phyloP scores from a whole-genome alignment of 2,113 vertebrate species.

The Colius striatus region DNA sequence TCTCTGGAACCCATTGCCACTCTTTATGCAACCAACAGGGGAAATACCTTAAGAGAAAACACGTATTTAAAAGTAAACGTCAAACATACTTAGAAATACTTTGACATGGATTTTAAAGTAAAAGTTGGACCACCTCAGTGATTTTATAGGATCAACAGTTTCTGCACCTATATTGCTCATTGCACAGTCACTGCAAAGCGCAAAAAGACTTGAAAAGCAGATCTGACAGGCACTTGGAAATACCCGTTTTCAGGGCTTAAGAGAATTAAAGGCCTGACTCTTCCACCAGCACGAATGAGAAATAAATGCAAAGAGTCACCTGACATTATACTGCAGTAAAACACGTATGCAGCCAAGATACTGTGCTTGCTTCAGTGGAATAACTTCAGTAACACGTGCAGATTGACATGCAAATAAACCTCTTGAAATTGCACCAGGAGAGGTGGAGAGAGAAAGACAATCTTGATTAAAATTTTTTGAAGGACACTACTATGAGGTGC shows the following conservation, averaged over 20 bases:
- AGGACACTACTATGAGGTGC: constrained; percentile 51
- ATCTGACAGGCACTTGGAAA: constrained; percentile 9
- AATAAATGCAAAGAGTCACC: constrained; percentile 35
- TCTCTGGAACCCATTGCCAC: not conserved
- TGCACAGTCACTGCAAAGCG: not conserved
- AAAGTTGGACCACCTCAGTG: not conserved
- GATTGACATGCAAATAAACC: constrained; percentile 70
- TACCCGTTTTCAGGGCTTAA: not conserved
- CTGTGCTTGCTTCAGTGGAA: constrained; percentile 22
- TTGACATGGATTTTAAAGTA: not conserved
- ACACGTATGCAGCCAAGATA: not conserved
- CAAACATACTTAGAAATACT: not conserved
- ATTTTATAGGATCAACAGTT: not conserved
- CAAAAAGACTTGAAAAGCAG: not conserved
- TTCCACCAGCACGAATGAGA: not conserved
- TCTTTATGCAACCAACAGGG: not conserved
- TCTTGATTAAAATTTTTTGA: constrained; percentile 69
- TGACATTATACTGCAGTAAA: not conserved
- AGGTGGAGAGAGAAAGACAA: constrained; percentile 61
- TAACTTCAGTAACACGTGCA: constrained; percentile 54
- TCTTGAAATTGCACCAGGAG: constrained; percentile 54
- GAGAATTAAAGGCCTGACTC: constrained; percentile 39
- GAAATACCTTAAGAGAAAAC: not conserved
- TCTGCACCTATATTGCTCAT: not conserved
- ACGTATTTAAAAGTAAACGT: not conserved